Evolutionary conservation across 2,888 invertebrate genomes (phyloP).

Genomic region (Malthinus flaveolus): DNA sequence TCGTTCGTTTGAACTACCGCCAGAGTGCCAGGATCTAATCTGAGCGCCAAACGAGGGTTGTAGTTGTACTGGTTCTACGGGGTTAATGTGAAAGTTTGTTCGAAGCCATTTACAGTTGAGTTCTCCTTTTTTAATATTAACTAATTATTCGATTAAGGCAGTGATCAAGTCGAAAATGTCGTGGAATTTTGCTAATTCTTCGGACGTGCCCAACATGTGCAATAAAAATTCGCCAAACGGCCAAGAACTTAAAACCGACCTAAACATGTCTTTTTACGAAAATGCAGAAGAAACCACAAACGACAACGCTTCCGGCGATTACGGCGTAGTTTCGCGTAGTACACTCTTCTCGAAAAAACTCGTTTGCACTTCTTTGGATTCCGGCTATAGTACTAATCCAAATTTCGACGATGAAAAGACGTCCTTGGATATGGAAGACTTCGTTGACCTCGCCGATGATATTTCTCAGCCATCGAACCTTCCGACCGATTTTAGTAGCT

Average conservation of each 20-base stretch:
- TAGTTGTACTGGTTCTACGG: not conserved
- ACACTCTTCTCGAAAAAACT: not conserved
- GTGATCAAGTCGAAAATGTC: not conserved
- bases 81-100: not conserved
- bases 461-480: not conserved
- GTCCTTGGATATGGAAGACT: not conserved
- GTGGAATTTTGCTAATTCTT: not conserved
- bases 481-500: not conserved
- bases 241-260: no score
- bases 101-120: no score
- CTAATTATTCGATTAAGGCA: not conserved
- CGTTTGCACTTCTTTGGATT: not conserved
- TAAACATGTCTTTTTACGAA: slow-evolving; percentile 1
- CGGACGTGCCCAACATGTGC: not conserved
- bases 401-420: no score
- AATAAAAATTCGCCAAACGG: not conserved
- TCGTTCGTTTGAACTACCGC: slow-evolving; percentile 2
- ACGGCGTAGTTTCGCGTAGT: not conserved
- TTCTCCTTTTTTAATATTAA: not conserved
- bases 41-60: not conserved
- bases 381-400: not conserved
- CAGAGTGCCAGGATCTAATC: not conserved
- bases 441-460: not conserved
- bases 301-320: no score
- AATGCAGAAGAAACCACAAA: not conserved